Percentiles rank a stretch among this genome's conserved stretches.
Conservation (phyloP, 2,888 invertebrate species). For the Trachelus troglodyta region DNA sequence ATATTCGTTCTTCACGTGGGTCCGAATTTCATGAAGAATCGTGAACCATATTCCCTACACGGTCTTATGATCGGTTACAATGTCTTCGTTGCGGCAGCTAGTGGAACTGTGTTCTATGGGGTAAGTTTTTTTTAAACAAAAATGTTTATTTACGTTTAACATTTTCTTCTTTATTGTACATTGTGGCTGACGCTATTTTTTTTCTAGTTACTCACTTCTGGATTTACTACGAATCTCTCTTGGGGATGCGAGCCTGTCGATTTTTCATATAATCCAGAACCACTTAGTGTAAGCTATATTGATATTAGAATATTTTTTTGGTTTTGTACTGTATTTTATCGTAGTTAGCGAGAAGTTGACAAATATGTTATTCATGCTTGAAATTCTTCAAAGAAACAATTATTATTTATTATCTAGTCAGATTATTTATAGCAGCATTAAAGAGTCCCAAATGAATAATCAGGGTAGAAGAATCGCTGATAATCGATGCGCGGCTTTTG, state of each 20-base stretch:
- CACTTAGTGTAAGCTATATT: conserved; percentile 69
- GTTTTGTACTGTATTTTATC: neutral
- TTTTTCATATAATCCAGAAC: conserved; percentile 74
- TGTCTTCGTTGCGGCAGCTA: conserved; percentile 70
- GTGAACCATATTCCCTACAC: conserved; percentile 49
- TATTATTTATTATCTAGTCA: neutral
- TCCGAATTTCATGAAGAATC: conserved; percentile 54
- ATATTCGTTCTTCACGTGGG: conserved; percentile 54
- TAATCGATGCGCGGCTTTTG: neutral
- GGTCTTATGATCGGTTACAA: conserved; percentile 58
- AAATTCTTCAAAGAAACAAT: neutral
- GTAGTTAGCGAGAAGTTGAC: neutral
- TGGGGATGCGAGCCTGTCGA: conserved; percentile 79
- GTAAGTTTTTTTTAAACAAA: conserved; percentile 67
- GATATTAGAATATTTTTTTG: neutral
- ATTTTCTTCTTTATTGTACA: neutral
- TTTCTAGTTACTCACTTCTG: conserved; percentile 73
- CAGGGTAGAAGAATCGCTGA: neutral
- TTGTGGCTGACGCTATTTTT: neutral
- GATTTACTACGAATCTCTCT: conserved; percentile 73
- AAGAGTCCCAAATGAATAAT: neutral
- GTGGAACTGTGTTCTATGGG: conserved; percentile 76
- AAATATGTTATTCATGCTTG: neutral
- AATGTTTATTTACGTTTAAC: neutral
- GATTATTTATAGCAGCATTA: neutral